Evolutionary conservation across 2,797 vertebrate species (phyloP).

Genomic region (Halcyon leucocephala): DNA sequence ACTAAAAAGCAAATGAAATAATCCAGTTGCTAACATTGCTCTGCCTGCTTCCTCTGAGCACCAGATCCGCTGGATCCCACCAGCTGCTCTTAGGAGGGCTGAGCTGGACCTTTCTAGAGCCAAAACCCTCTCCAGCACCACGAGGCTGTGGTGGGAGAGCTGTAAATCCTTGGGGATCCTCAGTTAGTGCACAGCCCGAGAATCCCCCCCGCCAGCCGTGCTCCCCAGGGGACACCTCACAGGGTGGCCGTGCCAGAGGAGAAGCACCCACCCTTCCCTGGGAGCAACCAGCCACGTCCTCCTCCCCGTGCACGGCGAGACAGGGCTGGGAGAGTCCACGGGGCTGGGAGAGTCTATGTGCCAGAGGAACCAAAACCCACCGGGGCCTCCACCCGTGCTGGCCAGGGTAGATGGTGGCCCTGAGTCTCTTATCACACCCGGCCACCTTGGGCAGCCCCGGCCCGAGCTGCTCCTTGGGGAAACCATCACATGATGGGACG

Average conservation of each 20-base stretch:
- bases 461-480: not conserved
- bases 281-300: not conserved
- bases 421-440: conserved; percentile 43
- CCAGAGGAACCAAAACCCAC: not conserved
- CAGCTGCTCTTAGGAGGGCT: not conserved
- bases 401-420: not conserved
- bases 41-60: not conserved
- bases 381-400: not conserved
- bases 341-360: accelerated
- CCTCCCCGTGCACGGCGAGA: accelerated
- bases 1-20: conserved; percentile 44
- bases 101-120: accelerated
- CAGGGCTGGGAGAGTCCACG: not conserved
- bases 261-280: not conserved
- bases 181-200: accelerated
- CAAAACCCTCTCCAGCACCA: not conserved
- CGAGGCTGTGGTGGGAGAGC: not conserved
- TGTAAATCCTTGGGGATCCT: not conserved
- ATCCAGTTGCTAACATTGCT: conserved; percentile 15
- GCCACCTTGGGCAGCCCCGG: conserved; percentile 22
- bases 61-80: not conserved
- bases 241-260: accelerated
- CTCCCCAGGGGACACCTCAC: not conserved
- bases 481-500: not conserved
- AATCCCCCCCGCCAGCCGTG: accelerated